Evolutionary conservation across 1,140 invertebrate genomes (phyloP), one percentile per base, ranked within the genome.

Genomic region (Radopholus similis): DNA sequence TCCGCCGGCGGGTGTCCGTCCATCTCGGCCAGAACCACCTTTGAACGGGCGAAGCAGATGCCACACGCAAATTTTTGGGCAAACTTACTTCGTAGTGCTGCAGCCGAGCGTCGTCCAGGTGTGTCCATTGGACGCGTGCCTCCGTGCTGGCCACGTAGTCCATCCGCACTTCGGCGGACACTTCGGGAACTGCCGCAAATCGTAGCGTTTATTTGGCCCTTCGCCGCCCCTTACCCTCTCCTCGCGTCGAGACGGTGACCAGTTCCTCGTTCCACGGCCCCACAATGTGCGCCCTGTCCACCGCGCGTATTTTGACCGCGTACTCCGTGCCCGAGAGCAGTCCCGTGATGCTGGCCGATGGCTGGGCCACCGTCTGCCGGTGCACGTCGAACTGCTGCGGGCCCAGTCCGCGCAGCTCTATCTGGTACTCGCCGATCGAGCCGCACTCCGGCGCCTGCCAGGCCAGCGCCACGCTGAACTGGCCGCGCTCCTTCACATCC

Each of bases 391-490:
- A 83, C 44, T 54, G 66, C 37, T 75, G 62, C 40, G 64, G 62
- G 49, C 57, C 60, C 15, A 73, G 38, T 18, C 79, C 81, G 18
- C 67, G 67, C 37, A 83, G 42, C 70, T 83, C 81, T 15, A 83
- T 65, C 58, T 82, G 81, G 67, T 81, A 81, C 59, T 83, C 78
- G 58, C 81, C 81, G 40, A 81, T 72, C 40, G 44, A 60, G 1
- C 79, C 79, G 55, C 79, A 81, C 49, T 81, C 81, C 23, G 79
- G 79, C 34, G 67, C 44, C 47, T 79, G 77, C 79, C 79, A 81
- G n/a, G 64, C 58, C 40, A 81, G 54, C 18, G 81, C 81, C 26
- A 81, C 64, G 38, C 76, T 77, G 66, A 64, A 83, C 62, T 81
- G 71, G 11, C 71, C 74, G 11, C 49, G 40, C 42, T 81, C 69